phyloP scores from a whole-genome alignment of 2,797 vertebrate species.

The Chiroxiphia lanceolata region DNA sequence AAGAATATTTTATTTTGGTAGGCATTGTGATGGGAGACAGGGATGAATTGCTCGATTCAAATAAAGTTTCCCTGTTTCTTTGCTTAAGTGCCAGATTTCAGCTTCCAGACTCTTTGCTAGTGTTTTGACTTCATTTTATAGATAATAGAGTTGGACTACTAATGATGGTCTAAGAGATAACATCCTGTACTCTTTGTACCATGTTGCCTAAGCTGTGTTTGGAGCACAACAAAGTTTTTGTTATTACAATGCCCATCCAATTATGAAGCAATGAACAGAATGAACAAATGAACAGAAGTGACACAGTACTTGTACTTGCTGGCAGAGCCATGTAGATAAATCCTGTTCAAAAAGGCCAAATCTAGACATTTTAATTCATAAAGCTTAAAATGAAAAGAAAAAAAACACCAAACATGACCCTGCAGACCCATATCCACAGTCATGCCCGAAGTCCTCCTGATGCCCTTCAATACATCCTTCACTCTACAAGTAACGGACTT shows the following conservation, averaged over 20 bases:
- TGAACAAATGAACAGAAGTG: background rate
- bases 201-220: background rate
- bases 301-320: background rate
- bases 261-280: background rate
- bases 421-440: background rate
- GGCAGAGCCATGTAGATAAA: background rate
- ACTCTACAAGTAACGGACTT: background rate
- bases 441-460: background rate
- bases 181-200: background rate
- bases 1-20: background rate
- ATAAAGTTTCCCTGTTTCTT: background rate
- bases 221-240: background rate
- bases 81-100: background rate
- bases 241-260: background rate
- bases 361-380: background rate
- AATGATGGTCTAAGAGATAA: background rate
- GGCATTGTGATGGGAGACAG: rapidly evolving
- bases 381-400: background rate
- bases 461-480: background rate
- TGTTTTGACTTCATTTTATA: background rate
- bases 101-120: background rate
- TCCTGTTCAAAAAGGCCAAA: background rate
- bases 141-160: background rate
- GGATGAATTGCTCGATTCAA: background rate
- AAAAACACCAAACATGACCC: background rate